Evolutionary conservation across 2,797 vertebrate species (phyloP).

Genomic region (Eleutherodactylus coqui): DNA sequence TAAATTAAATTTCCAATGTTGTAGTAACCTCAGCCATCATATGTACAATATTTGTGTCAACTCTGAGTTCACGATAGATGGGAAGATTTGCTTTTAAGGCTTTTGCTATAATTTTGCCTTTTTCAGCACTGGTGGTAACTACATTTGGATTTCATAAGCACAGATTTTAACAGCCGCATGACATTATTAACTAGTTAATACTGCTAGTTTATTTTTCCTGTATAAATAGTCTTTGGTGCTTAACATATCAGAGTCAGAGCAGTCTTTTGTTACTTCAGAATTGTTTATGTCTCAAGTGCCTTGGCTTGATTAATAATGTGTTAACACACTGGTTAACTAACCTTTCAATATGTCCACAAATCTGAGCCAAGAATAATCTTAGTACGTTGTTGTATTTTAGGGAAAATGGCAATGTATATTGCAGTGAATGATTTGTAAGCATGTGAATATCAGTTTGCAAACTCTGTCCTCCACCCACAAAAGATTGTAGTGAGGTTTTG

Average conservation of each 20-base stretch:
- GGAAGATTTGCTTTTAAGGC: not conserved
- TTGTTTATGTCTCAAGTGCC: constrained; percentile 12
- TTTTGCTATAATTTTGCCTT: constrained; percentile 26
- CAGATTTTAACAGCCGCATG: constrained; percentile 57
- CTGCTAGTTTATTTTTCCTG: constrained; percentile 38
- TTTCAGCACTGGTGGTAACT: constrained; percentile 28
- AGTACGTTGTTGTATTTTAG: not conserved
- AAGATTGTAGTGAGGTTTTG: too few species aligned
- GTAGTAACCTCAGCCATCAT: constrained; percentile 31
- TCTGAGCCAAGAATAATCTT: not conserved
- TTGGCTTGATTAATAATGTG: constrained; percentile 61
- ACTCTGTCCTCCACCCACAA: too few species aligned
- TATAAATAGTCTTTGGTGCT: constrained; percentile 58
- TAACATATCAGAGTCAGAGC: constrained; percentile 48
- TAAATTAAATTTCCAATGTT: constrained; percentile 29
- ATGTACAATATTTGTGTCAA: constrained; percentile 15
- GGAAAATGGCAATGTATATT: not conserved
- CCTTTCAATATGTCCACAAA: not conserved
- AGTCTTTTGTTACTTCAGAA: constrained; percentile 50
- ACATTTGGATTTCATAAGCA: constrained; percentile 23
- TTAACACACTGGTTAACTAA: constrained; percentile 57
- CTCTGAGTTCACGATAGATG: constrained; percentile 26
- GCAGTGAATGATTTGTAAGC: not conserved
- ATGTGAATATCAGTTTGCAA: not conserved
- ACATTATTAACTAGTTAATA: constrained; percentile 59